These are phyloP conservation scores for Rattus norvegicus DNA, from an alignment of 2,113 vertebrate genomes.

Conservation along the genomic window DNA sequence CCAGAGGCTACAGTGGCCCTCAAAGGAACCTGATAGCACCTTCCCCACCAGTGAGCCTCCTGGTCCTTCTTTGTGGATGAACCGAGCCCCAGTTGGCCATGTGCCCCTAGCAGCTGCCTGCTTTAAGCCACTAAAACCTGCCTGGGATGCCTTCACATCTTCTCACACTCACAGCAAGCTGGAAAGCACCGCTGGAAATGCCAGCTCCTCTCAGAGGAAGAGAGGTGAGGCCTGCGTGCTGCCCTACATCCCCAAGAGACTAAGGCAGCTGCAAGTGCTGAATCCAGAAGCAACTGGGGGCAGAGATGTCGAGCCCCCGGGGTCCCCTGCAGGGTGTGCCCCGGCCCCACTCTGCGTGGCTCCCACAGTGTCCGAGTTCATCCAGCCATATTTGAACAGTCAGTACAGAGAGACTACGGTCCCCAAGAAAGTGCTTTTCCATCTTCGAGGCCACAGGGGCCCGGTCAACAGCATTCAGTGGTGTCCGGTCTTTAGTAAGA, in stretches of 20 bases:
- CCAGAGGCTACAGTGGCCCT: constrained; percentile 67
- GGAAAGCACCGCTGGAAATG: neutral
- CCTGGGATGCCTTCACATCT: neutral
- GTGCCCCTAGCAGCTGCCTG: neutral
- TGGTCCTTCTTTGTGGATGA: constrained; percentile 19
- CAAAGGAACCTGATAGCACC: neutral
- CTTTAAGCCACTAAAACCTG: neutral
- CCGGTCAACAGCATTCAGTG: constrained; percentile 94
- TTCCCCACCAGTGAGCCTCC: neutral
- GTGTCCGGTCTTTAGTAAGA: constrained; percentile 91
- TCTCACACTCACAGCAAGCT: neutral
- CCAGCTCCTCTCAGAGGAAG: constrained; percentile 71
- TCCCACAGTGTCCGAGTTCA: constrained; percentile 87
- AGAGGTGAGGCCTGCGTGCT: constrained; percentile 81
- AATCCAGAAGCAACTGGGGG: neutral
- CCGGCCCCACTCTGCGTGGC: constrained; percentile 24
- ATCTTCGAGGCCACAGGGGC: constrained; percentile 89
- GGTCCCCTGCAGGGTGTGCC: neutral
- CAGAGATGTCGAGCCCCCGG: neutral
- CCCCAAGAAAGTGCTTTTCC: constrained; percentile 88
- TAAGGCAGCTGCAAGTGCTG: constrained; percentile 81
- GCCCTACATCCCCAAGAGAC: constrained; percentile 94
- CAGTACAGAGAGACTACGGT: constrained; percentile 84
- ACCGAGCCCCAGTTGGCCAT: neutral
- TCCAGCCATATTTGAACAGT: constrained; percentile 89